A percentile compares a stretch with the other conserved stretches of the same genome.
Evolutionary conservation across 2,113 vertebrate genomes (phyloP).

Genomic region (Poeciliopsis occidentalis): DNA sequence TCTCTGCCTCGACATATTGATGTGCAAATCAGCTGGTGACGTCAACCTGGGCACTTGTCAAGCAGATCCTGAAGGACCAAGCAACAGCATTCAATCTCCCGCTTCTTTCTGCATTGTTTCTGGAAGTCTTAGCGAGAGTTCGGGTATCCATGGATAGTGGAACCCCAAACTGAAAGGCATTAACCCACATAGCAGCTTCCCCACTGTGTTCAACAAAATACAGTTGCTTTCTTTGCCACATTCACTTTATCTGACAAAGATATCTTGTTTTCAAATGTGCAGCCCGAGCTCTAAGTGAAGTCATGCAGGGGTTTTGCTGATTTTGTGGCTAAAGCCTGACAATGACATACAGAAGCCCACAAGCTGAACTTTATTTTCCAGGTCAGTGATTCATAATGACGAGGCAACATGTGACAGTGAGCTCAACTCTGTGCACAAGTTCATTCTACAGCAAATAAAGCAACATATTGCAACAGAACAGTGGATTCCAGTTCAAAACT

Average conservation of each 20-base stretch:
- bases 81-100: conserved; percentile 34
- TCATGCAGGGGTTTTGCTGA: no score
- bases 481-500: no score
- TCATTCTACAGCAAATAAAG: no score
- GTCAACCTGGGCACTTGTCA: conserved; percentile 25
- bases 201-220: no score
- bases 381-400: background rate
- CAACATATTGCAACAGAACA: no score
- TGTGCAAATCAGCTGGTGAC: conserved; percentile 44
- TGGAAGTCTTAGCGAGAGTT: background rate
- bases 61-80: conserved; percentile 5
- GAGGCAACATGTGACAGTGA: background rate
- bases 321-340: no score
- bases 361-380: background rate
- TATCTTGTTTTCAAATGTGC: no score
- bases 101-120: background rate
- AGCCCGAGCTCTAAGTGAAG: no score
- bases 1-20: conserved; percentile 30
- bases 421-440: background rate
- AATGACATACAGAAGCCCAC: background rate
- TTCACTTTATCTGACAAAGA: no score
- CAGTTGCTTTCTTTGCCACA: no score
- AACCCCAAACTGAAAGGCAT: conserved; percentile 1
- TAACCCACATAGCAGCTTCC: background rate
- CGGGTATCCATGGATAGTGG: background rate